Base-by-base conservation (phyloP, 1,140 invertebrate genomes). In the Copidosoma floridanum region DNA sequence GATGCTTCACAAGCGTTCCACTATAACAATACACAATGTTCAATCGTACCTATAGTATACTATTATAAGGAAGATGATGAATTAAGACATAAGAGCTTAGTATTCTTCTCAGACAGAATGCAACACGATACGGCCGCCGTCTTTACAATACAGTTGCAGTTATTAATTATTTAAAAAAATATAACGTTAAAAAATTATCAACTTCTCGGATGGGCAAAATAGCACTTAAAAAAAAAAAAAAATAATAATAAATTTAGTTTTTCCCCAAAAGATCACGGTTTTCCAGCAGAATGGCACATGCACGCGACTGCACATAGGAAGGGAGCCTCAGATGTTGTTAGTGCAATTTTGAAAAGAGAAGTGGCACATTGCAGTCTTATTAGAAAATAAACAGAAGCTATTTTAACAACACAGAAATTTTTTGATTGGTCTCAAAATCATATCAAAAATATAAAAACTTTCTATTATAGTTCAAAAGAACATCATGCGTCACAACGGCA, bases 301-400 rank as follows among this genome's bases (percentile, higher is more conserved):
- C 71, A 64, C 61, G 70, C 71, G 7, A 74, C 72, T n/a, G 35
- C 65, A 11, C 73, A 74, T 64, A 68, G 73, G 4, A 72, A 71
- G 63, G 58, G 58, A 20, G 18, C 43, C 10, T 68, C 61, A 50
- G 67, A 69, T 60, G 68, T 66, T 20, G 11, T 69, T 27, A 14
- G 43, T 11, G 20, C 43, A 12, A 24, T 8, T 23, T 24, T 68
- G 2, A 67, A 67, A 54, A 16, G 61, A 59, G 5, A 40, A 43
- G 67, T 67, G 12, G 51, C 52, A 1, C 53, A 47, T 46, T 54
- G 59, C 23, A 68, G 58, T 40, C n/a, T 54, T 70, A 52, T 20
- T 21, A 24, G 20, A 23, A 52, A 20, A 29, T 35, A 20, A 52
- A 35, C 12, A n/a, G 7, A 52, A 12, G 29, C 50, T 37, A 37